phyloP scores from a whole-genome alignment of 2,888 invertebrate genomes.

The Drosophila formosana region DNA sequence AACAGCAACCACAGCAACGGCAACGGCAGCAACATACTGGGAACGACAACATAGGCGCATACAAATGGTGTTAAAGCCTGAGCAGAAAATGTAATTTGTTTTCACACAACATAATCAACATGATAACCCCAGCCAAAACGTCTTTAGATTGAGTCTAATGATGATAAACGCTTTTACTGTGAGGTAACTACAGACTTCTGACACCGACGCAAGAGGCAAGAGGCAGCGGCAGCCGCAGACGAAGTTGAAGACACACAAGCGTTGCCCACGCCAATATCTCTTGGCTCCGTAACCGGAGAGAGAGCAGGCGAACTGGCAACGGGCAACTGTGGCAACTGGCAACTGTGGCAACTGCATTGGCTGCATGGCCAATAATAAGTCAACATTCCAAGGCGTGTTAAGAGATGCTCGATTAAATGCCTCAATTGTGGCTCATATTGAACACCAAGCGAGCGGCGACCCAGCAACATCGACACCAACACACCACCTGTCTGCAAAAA shows the following conservation, averaged over 20 bases:
- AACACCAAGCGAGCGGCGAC: slow-evolving; percentile 70
- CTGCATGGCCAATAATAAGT: slow-evolving; percentile 80
- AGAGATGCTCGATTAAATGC: slow-evolving; percentile 85
- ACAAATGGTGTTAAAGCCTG: slow-evolving; percentile 72
- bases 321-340: slow-evolving; percentile 11
- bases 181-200: slow-evolving; percentile 79
- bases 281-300: slow-evolving; percentile 37
- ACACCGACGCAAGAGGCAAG: slow-evolving; percentile 69
- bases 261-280: slow-evolving; percentile 28
- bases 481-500: slow-evolving; percentile 78
- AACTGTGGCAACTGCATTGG: slow-evolving; percentile 40
- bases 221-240: background rate
- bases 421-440: slow-evolving; percentile 82
- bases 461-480: slow-evolving; percentile 77
- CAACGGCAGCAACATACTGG: slow-evolving; percentile 14
- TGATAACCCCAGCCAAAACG: slow-evolving; percentile 84
- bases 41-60: slow-evolving; percentile 50
- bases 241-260: slow-evolving; percentile 28
- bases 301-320: slow-evolving; percentile 41
- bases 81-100: slow-evolving; percentile 84
- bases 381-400: slow-evolving; percentile 85
- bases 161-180: slow-evolving; percentile 84
- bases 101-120: slow-evolving; percentile 85
- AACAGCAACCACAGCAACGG: slow-evolving; percentile 13
- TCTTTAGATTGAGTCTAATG: slow-evolving; percentile 85